Percentiles rank a stretch among this genome's conserved stretches.
Conservation (phyloP, 2,113 vertebrate genomes). For the Myotis lucifugus region DNA sequence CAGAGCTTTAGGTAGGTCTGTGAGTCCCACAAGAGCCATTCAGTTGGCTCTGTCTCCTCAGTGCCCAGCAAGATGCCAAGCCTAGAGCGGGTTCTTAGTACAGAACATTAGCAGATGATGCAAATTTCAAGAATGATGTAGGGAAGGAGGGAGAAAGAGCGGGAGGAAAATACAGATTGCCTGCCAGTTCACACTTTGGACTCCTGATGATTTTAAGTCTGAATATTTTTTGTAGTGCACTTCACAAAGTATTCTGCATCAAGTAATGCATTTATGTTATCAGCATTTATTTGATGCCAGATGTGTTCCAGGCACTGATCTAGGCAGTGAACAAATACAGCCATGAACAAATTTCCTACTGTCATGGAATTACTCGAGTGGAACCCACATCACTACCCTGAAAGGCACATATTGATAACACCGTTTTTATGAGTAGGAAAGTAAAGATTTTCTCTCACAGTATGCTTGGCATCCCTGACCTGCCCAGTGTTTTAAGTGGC, state of each 20-base stretch:
- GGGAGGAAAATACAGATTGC: not conserved
- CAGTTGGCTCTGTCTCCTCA: not conserved
- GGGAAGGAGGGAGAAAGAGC: not conserved
- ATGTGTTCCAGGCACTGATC: not conserved
- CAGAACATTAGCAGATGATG: not conserved
- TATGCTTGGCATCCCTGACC: not conserved
- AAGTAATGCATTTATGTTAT: not conserved
- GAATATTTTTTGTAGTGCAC: not conserved
- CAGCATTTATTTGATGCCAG: not conserved
- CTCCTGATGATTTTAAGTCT: not conserved
- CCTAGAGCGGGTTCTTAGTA: not conserved
- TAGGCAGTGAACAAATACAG: constrained; percentile 20
- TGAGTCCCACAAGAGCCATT: not conserved
- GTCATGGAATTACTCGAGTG: not conserved
- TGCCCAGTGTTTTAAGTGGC: not conserved
- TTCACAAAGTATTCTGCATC: not conserved
- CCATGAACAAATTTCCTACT: not conserved
- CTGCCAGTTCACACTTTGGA: not conserved
- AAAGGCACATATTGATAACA: not conserved
- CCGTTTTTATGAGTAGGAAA: not conserved
- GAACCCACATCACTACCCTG: not conserved
- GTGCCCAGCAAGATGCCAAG: not conserved
- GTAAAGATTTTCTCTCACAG: not conserved
- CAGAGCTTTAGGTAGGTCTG: not conserved
- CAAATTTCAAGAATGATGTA: not conserved